These are phyloP conservation scores for Synanthedon formicaeformis DNA, from an alignment of 2,888 invertebrate species.

Conservation along the genomic window DNA sequence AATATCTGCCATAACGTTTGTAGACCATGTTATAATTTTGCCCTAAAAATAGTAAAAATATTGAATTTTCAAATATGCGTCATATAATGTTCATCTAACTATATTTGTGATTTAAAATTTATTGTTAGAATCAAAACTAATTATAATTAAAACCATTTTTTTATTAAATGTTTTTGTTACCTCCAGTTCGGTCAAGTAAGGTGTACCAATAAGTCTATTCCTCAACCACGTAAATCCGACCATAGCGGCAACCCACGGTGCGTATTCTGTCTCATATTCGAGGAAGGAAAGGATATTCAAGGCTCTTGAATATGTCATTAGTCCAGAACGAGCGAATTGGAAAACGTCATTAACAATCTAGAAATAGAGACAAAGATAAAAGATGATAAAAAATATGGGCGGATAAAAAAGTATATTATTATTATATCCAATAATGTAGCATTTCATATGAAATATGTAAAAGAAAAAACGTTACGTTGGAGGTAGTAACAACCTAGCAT, in stretches of 20 bases:
- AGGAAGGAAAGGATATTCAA: constrained; percentile 78
- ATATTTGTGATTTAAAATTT: background rate
- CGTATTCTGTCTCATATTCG: constrained; percentile 74
- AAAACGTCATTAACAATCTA: constrained; percentile 82
- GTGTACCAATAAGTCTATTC: constrained; percentile 34
- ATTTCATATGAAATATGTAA: no score
- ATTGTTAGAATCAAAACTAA: no score
- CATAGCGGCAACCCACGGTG: constrained; percentile 83
- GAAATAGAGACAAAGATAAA: constrained; percentile 8
- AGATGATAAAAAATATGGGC: background rate
- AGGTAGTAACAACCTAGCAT: no score
- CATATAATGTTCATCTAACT: background rate
- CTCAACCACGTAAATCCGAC: constrained; percentile 66
- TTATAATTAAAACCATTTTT: no score
- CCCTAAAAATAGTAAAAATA: constrained; percentile 15
- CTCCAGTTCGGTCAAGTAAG: constrained; percentile 19
- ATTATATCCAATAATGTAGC: no score
- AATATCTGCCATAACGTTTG: constrained; percentile 25
- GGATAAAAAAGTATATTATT: background rate
- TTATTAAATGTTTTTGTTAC: background rate
- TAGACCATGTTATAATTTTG: constrained; percentile 31
- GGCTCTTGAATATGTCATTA: constrained; percentile 71
- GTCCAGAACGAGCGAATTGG: constrained; percentile 77
- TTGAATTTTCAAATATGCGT: background rate
- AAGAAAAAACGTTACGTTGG: no score